A percentile compares a stretch with the other conserved stretches of the same genome.
Evolutionary conservation across 2,113 vertebrate species (phyloP).

Genomic region (Epinephelus lanceolatus): DNA sequence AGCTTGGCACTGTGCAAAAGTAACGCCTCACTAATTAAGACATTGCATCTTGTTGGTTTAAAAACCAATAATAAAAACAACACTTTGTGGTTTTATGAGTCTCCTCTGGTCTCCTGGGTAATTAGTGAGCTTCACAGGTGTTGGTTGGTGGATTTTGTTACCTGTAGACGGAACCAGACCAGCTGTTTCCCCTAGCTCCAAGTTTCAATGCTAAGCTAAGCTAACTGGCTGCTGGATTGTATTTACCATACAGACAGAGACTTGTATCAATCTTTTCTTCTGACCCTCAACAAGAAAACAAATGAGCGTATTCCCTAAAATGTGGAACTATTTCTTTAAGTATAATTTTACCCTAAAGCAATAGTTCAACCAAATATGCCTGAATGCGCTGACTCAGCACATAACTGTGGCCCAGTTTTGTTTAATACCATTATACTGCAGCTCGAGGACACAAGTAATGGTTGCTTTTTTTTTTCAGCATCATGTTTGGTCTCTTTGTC

Average conservation of each 20-base stretch:
- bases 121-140: neutral
- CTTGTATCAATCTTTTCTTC: neutral
- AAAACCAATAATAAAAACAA: neutral
- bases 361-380: neutral
- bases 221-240: neutral
- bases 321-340: neutral
- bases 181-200: neutral
- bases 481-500: conserved; percentile 74
- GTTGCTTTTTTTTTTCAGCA: conserved; percentile 41
- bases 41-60: neutral
- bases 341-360: neutral
- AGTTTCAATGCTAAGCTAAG: neutral
- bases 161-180: neutral
- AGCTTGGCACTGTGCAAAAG: neutral
- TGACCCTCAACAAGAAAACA: neutral
- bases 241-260: neutral
- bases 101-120: neutral
- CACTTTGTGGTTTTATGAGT: neutral
- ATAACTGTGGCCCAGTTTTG: conserved; percentile 2
- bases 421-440: conserved; percentile 21
- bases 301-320: neutral
- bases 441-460: conserved; percentile 8
- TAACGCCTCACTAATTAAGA: neutral
- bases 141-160: neutral
- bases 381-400: conserved; percentile 14